phyloP scores from a whole-genome alignment of 2,797 vertebrate species.

The Danionella dracula region DNA sequence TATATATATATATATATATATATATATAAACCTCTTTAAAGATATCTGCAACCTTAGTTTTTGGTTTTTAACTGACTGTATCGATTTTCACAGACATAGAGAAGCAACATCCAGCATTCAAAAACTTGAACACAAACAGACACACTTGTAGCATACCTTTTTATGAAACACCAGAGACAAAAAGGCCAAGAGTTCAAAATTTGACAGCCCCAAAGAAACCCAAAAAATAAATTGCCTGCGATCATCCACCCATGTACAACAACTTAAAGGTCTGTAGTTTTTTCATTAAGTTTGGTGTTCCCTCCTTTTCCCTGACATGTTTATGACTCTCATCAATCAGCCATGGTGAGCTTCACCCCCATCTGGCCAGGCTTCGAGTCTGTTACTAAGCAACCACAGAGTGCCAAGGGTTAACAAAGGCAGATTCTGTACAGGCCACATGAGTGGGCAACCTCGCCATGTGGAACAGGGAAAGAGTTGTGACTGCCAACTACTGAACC shows the following conservation, averaged over 20 bases:
- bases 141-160: constrained; percentile 22
- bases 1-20: no score
- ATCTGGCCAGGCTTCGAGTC: constrained; percentile 15
- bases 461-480: constrained; percentile 45
- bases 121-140: not conserved
- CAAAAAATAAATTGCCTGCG: constrained; percentile 7
- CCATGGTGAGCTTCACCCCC: not conserved
- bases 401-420: constrained; percentile 37
- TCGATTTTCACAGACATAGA: not conserved
- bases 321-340: constrained; percentile 25
- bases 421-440: constrained; percentile 35
- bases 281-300: constrained; percentile 18
- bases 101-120: not conserved
- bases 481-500: constrained; percentile 43
- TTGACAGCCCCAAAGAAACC: constrained; percentile 16
- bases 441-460: constrained; percentile 42
- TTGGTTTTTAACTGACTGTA: not conserved
- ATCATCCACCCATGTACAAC: constrained; percentile 11
- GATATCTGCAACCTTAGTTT: no score
- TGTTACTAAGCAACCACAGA: constrained; percentile 41
- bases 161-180: constrained; percentile 42
- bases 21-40: no score
- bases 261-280: constrained; percentile 20
- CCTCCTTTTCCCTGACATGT: constrained; percentile 33
- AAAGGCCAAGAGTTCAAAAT: constrained; percentile 27